Conservation (phyloP, 92 coral and sea anemone genomes). For the Metridium senile region DNA sequence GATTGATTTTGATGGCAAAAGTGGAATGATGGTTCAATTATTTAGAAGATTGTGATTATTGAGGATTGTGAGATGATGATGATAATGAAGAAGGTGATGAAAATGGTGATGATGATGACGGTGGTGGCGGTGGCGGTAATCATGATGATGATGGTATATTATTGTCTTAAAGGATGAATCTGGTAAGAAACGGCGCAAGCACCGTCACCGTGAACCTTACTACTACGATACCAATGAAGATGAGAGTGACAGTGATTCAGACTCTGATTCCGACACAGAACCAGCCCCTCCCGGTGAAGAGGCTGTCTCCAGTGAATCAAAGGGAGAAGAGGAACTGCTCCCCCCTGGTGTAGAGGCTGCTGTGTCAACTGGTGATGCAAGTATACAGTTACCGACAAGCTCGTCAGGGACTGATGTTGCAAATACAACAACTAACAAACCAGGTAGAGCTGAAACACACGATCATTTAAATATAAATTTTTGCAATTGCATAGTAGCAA, state of each 20-base stretch:
- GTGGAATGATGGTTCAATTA: too few relatives aligned
- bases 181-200: slow-evolving; percentile 82
- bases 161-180: slow-evolving; percentile 67
- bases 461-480: too few relatives aligned
- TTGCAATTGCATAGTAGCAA: too few relatives aligned
- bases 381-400: slow-evolving; percentile 79
- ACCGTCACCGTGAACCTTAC: slow-evolving; percentile 90
- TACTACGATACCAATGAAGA: slow-evolving; percentile 88
- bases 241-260: slow-evolving; percentile 95
- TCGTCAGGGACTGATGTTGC: slow-evolving; percentile 65
- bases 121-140: too few relatives aligned
- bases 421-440: slow-evolving; percentile 35
- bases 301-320: slow-evolving; percentile 71
- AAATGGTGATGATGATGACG: too few relatives aligned
- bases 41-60: background rate
- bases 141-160: too few relatives aligned
- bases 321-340: slow-evolving; percentile 75
- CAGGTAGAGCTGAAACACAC: too few relatives aligned
- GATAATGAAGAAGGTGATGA: too few relatives aligned
- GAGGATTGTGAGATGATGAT: background rate
- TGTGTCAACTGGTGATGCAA: slow-evolving; percentile 59
- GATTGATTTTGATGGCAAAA: too few relatives aligned
- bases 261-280: slow-evolving; percentile 91
- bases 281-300: slow-evolving; percentile 99
- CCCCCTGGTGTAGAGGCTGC: slow-evolving; percentile 95